Evolutionary conservation across 2,888 invertebrate genomes (phyloP).

Genomic region (Drosophila percnosoma): DNA sequence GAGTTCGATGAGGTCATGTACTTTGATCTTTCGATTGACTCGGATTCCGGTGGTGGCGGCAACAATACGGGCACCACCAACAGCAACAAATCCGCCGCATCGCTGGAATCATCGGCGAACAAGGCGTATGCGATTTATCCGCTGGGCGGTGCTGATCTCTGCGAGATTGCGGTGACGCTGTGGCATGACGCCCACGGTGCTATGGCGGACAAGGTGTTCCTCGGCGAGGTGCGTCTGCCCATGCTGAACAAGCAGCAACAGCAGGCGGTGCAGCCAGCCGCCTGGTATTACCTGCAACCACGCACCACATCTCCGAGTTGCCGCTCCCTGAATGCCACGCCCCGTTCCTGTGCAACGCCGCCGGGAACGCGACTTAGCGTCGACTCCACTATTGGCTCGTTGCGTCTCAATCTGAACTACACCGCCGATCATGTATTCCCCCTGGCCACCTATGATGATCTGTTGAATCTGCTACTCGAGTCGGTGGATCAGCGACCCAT

Average conservation of each 20-base stretch:
- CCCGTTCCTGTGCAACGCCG: slow-evolving; percentile 89
- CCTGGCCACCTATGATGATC: slow-evolving; percentile 91
- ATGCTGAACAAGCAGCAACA: slow-evolving; percentile 89
- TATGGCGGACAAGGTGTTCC: slow-evolving; percentile 91
- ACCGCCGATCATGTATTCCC: slow-evolving; percentile 96
- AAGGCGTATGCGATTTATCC: slow-evolving; percentile 87
- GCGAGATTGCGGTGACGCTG: slow-evolving; percentile 92
- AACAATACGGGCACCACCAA: slow-evolving; percentile 68
- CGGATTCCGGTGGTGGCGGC: slow-evolving; percentile 82
- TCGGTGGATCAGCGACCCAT: slow-evolving; percentile 87
- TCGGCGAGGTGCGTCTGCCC: slow-evolving; percentile 94
- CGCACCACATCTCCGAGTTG: slow-evolving; percentile 86
- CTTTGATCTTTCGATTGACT: slow-evolving; percentile 89
- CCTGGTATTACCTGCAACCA: slow-evolving; percentile 92
- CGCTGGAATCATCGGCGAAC: slow-evolving; percentile 74
- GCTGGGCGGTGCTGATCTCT: slow-evolving; percentile 89
- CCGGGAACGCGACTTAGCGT: slow-evolving; percentile 89
- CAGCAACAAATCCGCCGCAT: slow-evolving; percentile 72
- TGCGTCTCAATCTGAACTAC: slow-evolving; percentile 94
- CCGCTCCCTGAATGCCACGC: slow-evolving; percentile 86
- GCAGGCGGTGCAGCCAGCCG: slow-evolving; percentile 87
- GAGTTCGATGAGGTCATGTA: slow-evolving; percentile 94
- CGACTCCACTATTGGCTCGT: slow-evolving; percentile 90
- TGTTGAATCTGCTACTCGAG: slow-evolving; percentile 91
- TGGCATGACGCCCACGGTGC: slow-evolving; percentile 93